Conservation (phyloP, 2,797 vertebrate species). For the Melanotaenia pygmaea region DNA sequence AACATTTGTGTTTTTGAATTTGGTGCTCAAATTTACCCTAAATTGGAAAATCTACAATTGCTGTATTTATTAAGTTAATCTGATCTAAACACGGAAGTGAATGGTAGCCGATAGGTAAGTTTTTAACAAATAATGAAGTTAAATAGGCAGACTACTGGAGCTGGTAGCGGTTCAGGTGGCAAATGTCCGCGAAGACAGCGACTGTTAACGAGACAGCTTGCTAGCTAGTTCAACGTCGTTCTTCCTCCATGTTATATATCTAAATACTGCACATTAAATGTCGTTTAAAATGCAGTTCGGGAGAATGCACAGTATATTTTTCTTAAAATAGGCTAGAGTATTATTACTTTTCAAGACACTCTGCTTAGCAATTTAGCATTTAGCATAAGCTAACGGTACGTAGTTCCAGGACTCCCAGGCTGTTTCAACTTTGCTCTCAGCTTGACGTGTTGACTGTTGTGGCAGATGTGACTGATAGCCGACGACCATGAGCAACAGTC, state of each 20-base stretch:
- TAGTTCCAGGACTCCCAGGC: neutral
- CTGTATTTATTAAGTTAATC: neutral
- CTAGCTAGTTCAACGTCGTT: neutral
- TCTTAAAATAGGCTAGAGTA: neutral
- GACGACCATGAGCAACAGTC: constrained; percentile 93
- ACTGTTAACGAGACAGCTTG: constrained; percentile 49
- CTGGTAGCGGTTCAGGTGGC: constrained; percentile 32
- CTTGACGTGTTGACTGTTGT: neutral
- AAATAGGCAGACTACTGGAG: neutral
- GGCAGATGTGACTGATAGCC: constrained; percentile 56
- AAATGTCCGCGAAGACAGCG: constrained; percentile 36
- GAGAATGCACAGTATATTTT: neutral
- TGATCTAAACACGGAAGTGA: neutral
- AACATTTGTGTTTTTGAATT: constrained; percentile 6
- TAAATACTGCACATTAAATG: fast-evolving
- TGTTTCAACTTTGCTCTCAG: neutral
- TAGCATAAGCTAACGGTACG: constrained; percentile 18
- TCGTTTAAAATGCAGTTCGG: neutral
- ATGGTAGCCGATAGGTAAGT: constrained; percentile 46
- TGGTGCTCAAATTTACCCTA: neutral
- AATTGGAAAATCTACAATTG: neutral
- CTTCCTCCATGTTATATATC: neutral
- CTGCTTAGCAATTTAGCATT: constrained; percentile 21
- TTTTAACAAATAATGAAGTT: neutral
- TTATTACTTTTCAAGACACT: neutral